phyloP scores from a whole-genome alignment of 2,797 vertebrate genomes.

The Cynopterus sphinx region DNA sequence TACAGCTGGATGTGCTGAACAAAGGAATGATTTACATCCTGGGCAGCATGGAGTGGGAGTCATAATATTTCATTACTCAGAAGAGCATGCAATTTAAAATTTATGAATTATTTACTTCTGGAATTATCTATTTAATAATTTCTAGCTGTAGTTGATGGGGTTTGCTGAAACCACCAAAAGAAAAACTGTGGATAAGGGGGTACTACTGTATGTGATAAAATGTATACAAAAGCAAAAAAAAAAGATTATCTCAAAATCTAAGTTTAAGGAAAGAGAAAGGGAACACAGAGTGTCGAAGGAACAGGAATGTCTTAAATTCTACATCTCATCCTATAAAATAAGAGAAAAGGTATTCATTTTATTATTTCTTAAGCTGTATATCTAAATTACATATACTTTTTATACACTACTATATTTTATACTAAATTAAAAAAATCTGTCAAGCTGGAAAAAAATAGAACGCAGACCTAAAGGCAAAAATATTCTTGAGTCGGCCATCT shows the following conservation, averaged over 20 bases:
- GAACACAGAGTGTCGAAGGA: not conserved
- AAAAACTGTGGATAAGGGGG: too few species aligned
- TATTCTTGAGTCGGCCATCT: not conserved
- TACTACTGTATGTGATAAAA: not conserved
- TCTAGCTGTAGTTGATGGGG: too few species aligned
- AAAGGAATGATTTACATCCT: too few species aligned
- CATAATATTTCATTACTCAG: too few species aligned
- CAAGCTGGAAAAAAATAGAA: not conserved
- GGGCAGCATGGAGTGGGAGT: too few species aligned
- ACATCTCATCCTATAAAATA: not conserved
- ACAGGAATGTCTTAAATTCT: not conserved
- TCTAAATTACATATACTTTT: not conserved
- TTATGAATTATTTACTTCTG: too few species aligned
- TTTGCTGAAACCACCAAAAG: too few species aligned
- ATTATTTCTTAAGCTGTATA: not conserved
- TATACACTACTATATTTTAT: not conserved
- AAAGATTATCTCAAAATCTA: not conserved
- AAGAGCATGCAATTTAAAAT: too few species aligned
- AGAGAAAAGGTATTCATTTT: not conserved
- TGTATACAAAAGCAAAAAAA: not conserved
- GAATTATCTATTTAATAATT: too few species aligned
- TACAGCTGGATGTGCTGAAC: too few species aligned
- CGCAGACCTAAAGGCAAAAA: not conserved
- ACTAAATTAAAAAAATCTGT: not conserved
- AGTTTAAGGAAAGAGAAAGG: not conserved